Evolutionary conservation across 2,888 invertebrate genomes (phyloP).

Genomic region (Drosophila kuntzei): DNA sequence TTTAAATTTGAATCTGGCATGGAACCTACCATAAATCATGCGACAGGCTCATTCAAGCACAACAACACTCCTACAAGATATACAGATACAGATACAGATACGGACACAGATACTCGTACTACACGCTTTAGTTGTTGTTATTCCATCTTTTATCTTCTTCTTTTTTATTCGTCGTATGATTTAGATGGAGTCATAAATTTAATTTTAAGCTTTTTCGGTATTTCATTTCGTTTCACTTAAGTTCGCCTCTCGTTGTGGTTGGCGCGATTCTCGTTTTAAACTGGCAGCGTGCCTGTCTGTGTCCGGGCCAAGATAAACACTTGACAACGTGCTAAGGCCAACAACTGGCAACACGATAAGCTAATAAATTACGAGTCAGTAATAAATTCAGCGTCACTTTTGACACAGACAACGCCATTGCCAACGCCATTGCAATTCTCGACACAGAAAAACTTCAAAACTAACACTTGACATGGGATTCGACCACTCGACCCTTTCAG

Average conservation of each 20-base stretch:
- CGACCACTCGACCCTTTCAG: conserved; percentile 14
- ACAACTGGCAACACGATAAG: conserved; percentile 71
- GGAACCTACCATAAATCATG: conserved; percentile 70
- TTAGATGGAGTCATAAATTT: conserved; percentile 82
- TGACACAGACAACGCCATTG: conserved; percentile 57
- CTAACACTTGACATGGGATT: conserved; percentile 8
- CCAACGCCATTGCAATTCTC: conserved; percentile 28
- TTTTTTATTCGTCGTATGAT: conserved; percentile 71
- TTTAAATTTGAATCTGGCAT: conserved; percentile 71
- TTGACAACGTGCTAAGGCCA: conserved; percentile 81
- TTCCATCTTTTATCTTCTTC: conserved; percentile 35
- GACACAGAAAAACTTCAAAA: conserved; percentile 2
- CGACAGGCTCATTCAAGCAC: conserved; percentile 69
- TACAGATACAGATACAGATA: conserved; percentile 30
- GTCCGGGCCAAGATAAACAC: conserved; percentile 73
- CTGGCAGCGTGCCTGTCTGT: conserved; percentile 22
- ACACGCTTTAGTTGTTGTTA: conserved; percentile 40
- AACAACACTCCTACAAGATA: conserved; percentile 48
- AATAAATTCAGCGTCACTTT: conserved; percentile 75
- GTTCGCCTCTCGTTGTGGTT: conserved; percentile 26
- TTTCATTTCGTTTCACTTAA: conserved; percentile 64
- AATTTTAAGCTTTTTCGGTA: conserved; percentile 73
- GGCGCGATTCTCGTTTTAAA: conserved; percentile 20
- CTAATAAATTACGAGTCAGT: conserved; percentile 70
- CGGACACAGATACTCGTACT: conserved; percentile 31